Conservation (phyloP, 2,113 vertebrate genomes). For the Anguilla japonica region DNA sequence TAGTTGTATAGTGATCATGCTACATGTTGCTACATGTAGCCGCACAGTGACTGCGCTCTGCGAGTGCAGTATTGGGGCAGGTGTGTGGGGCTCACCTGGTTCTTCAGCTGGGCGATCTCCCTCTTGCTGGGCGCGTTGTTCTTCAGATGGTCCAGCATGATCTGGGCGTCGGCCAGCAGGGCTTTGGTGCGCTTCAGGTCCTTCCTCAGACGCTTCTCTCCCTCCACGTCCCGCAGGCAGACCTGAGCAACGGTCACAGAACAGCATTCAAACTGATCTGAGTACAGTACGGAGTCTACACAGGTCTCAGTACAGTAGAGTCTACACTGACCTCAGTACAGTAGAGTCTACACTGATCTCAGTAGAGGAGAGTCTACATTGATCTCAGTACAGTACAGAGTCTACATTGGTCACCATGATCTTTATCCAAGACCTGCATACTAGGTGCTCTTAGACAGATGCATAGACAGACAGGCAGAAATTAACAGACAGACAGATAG, state of each 20-base stretch:
- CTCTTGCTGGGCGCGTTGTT: slow-evolving; percentile 93
- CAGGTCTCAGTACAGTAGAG: neutral
- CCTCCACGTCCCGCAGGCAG: slow-evolving; percentile 86
- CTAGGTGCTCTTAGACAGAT: too few relatives aligned
- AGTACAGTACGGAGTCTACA: neutral
- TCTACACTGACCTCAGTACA: neutral
- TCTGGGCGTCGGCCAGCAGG: slow-evolving; percentile 89
- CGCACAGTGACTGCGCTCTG: too few relatives aligned
- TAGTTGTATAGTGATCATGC: too few relatives aligned
- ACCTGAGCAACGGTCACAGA: slow-evolving; percentile 69
- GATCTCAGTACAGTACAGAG: neutral
- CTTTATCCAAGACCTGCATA: too few relatives aligned
- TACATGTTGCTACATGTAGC: too few relatives aligned
- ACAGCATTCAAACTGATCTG: neutral
- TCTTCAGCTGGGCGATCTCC: slow-evolving; percentile 93
- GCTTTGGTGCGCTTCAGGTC: slow-evolving; percentile 97
- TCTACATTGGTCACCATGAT: too few relatives aligned
- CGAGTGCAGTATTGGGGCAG: too few relatives aligned
- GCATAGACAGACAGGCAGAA: too few relatives aligned
- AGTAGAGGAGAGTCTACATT: neutral
- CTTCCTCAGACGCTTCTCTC: slow-evolving; percentile 87
- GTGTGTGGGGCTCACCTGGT: slow-evolving; percentile 75
- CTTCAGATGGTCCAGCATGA: slow-evolving; percentile 97
- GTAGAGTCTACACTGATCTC: neutral
- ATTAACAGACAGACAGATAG: too few relatives aligned